Evolutionary conservation across 2,113 vertebrate genomes (phyloP).

Genomic region (Calypte anna): DNA sequence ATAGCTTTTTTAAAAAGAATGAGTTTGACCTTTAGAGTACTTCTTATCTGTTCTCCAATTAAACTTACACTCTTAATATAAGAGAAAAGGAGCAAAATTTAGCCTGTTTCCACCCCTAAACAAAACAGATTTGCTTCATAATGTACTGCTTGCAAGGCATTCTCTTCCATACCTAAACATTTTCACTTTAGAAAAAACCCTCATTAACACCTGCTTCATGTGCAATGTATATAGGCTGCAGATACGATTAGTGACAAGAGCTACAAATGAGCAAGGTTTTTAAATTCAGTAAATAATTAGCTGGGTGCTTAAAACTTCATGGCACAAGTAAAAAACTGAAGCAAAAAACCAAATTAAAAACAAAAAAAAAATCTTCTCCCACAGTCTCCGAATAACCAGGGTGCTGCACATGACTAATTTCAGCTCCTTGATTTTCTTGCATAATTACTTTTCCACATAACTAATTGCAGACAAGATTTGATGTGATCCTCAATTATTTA

Average conservation of each 20-base stretch:
- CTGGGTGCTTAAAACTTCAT: constrained; percentile 25
- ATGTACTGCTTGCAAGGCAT: neutral
- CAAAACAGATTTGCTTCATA: neutral
- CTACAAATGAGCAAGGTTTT: neutral
- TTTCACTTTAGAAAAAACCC: constrained; percentile 3
- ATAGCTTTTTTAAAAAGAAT: neutral
- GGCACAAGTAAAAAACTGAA: constrained; percentile 8
- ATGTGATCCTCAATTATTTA: constrained; percentile 77
- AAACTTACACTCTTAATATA: neutral
- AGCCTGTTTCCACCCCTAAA: neutral
- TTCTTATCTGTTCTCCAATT: neutral
- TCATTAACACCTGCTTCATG: constrained; percentile 4
- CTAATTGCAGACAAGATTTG: constrained; percentile 69
- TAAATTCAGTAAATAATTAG: constrained; percentile 13
- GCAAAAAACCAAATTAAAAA: neutral
- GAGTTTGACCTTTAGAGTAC: neutral
- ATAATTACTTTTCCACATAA: constrained; percentile 78
- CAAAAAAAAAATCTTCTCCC: neutral
- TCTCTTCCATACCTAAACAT: neutral
- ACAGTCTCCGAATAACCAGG: constrained; percentile 22
- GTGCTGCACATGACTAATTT: constrained; percentile 72
- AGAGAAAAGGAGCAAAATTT: neutral
- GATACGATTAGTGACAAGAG: constrained; percentile 20
- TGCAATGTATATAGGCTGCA: neutral
- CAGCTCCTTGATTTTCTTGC: constrained; percentile 71